Base-by-base conservation (phyloP, 2,888 invertebrate genomes). In the Drosophila cracens region DNA sequence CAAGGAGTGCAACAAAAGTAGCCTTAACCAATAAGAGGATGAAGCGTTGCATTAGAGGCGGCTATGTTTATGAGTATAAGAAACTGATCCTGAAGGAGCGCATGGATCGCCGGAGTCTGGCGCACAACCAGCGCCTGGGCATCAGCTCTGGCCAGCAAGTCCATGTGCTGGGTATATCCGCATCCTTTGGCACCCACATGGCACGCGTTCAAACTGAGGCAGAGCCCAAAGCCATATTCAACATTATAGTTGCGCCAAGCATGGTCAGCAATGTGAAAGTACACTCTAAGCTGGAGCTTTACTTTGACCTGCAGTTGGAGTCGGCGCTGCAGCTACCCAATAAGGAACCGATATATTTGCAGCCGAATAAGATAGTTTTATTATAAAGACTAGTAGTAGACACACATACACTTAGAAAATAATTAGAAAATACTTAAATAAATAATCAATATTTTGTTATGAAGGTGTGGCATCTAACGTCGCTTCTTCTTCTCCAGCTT, bases 401-500 rank as follows among this genome's bases (percentile, higher is more conserved):
- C n/a, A 61, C 27, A 63, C 18, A 56, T 38, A 40, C 36, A 59
- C 25, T 70, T 58, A 58, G 21, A 21, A 51, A 63, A 21, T 70
- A 74, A 38, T 66, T 63, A 38, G 21, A 16, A 52, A 54, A 58
- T 68, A 62, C n/a, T 43, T 64, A 56, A 69, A 64, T 70, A 57
- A 8, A 65, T 27, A 34, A 11, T 27, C 7, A 29, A 29, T n/a
- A 25, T 38, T 4, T 29, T 57, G 46, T 25, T 46, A 25, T 21
- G 6, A 7, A 25, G 27, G 18, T 52, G 38, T n/a, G 25, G 13
- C 16, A 48, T 27, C 60, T 91, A 92, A 46, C 93, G 93, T 21
- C 92, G 83, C 65, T 92, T 92, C 69, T 92, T 92, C 73, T 92
- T 92, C 57, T 92, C 92, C 48, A 91, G 70, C 59, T 92, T 92